phyloP scores from a whole-genome alignment of 2,888 invertebrate species.

The Drosophila ochracea region DNA sequence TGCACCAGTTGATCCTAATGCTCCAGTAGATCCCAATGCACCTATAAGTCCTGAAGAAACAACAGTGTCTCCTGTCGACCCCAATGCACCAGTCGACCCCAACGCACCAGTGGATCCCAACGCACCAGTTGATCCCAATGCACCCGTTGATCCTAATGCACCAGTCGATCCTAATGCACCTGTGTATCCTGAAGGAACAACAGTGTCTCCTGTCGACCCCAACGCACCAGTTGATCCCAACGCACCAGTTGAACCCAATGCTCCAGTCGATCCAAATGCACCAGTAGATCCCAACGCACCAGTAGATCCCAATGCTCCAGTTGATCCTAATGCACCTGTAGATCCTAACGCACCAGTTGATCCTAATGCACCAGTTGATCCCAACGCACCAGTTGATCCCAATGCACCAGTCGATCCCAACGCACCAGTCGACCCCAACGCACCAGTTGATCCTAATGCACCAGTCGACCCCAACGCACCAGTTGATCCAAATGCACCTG shows the following conservation, averaged over 20 bases:
- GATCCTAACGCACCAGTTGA: slow-evolving; percentile 30
- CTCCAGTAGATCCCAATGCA: slow-evolving; percentile 6
- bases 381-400: slow-evolving; percentile 22
- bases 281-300: not conserved
- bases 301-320: not conserved
- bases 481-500: fast-evolving
- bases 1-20: slow-evolving; percentile 28
- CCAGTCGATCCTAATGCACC: slow-evolving; percentile 30
- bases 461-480: slow-evolving; percentile 1
- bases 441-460: not conserved
- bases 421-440: fast-evolving
- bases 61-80: slow-evolving; percentile 10
- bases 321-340: not conserved
- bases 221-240: slow-evolving; percentile 24
- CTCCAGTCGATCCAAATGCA: fast-evolving
- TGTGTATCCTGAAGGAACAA: slow-evolving; percentile 3
- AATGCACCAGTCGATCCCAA: not conserved
- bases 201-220: not conserved
- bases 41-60: slow-evolving; percentile 27
- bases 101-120: slow-evolving; percentile 22
- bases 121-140: slow-evolving; percentile 18
- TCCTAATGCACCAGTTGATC: slow-evolving; percentile 26
- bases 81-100: slow-evolving; percentile 19
- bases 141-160: slow-evolving; percentile 27
- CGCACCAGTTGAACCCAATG: not conserved